These are phyloP conservation scores for Malurus leucopterus DNA, from an alignment of 2,797 vertebrate genomes.

Conservation along the genomic window DNA sequence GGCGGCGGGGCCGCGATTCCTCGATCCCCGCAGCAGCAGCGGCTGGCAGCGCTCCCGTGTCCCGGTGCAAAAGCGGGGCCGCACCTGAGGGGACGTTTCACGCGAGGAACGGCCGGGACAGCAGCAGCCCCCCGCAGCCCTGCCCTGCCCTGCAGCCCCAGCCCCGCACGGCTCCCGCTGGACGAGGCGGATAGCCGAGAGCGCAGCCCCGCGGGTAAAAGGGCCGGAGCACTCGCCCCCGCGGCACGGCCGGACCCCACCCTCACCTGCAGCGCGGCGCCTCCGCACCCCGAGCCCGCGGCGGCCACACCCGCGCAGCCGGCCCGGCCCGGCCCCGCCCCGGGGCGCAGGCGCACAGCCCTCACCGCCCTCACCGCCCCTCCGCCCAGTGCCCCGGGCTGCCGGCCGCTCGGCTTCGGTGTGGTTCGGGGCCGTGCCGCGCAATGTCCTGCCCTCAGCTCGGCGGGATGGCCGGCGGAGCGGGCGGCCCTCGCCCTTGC, in stretches of 20 bases:
- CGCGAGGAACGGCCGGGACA: fast-evolving
- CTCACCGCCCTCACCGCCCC: no score
- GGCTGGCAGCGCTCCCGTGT: background rate
- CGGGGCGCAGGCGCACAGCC: background rate
- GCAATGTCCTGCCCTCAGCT: background rate
- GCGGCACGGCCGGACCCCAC: fast-evolving
- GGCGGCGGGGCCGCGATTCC: fast-evolving
- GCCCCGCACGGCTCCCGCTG: background rate
- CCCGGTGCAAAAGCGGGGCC: background rate
- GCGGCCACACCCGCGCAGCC: background rate
- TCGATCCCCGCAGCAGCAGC: background rate
- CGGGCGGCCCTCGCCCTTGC: background rate
- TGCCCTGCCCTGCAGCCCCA: background rate
- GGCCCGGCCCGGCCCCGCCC: background rate
- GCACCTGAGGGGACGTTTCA: background rate
- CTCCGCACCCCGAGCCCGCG: background rate
- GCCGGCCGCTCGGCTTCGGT: no score
- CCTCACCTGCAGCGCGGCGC: background rate
- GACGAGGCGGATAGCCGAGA: background rate
- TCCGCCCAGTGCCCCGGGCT: fast-evolving
- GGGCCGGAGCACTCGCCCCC: fast-evolving
- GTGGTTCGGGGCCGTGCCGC: fast-evolving
- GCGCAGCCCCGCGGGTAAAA: background rate
- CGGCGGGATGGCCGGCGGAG: no score
- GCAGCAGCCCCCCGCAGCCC: background rate